Evolutionary conservation across 2,113 vertebrate species (phyloP).

Genomic region (Halcyon senegalensis): DNA sequence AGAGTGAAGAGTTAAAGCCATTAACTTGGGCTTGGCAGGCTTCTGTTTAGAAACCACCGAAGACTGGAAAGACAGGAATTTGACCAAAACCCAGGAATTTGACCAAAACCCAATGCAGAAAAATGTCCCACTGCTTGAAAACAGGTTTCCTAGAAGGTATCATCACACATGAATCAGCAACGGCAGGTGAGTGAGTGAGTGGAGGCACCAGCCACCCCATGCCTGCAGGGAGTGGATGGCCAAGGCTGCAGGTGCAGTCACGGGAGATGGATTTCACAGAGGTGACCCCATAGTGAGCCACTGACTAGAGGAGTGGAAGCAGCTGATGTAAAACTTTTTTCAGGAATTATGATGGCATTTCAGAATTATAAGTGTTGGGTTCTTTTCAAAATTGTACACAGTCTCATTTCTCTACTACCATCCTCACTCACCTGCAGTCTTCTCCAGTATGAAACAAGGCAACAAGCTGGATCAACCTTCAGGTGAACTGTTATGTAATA

Average conservation of each 20-base stretch:
- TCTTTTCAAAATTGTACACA: background rate
- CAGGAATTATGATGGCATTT: background rate
- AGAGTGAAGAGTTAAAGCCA: background rate
- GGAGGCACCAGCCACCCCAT: background rate
- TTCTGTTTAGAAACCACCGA: background rate
- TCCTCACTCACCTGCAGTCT: background rate
- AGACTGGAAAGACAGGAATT: background rate
- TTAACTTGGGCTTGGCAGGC: too few species aligned
- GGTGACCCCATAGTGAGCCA: fast-evolving
- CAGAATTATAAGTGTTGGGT: background rate
- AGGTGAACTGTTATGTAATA: background rate
- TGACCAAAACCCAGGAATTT: background rate
- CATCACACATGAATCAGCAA: background rate
- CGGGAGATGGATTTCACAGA: background rate
- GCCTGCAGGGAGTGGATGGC: background rate
- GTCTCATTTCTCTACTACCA: background rate
- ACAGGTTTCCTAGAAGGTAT: fast-evolving
- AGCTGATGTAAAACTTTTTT: background rate
- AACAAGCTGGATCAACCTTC: background rate
- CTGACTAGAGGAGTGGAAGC: background rate
- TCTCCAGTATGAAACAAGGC: background rate
- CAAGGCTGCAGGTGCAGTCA: background rate
- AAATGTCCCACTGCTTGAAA: background rate
- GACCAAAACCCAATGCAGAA: background rate
- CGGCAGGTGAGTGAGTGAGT: background rate